phyloP scores from a whole-genome alignment of 2,888 invertebrate genomes.

The Helleia helle region DNA sequence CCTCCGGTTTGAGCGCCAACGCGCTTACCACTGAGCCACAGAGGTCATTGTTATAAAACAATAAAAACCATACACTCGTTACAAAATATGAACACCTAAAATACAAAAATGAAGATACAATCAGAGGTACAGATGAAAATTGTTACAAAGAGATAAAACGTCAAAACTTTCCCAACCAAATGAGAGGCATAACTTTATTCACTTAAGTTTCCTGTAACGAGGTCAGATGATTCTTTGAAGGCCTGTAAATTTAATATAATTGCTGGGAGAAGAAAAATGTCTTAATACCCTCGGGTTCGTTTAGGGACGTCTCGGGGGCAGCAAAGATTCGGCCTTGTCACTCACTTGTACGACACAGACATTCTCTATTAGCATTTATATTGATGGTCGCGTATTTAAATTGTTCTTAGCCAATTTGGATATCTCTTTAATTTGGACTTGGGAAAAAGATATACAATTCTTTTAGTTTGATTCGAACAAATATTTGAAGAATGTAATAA shows the following conservation, averaged over 20 bases:
- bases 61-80: no score
- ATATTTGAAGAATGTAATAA: no score
- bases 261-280: slow-evolving; percentile 48
- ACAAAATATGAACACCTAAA: no score
- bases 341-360: slow-evolving; percentile 49
- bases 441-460: no score
- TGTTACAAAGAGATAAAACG: slow-evolving; percentile 24
- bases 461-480: no score
- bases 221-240: slow-evolving; percentile 34
- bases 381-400: slow-evolving; percentile 50
- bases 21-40: no score
- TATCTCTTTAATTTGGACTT: slow-evolving; percentile 18
- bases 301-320: slow-evolving; percentile 35
- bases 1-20: no score
- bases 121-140: slow-evolving; percentile 16
- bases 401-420: slow-evolving; percentile 23
- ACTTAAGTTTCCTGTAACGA: slow-evolving; percentile 34
- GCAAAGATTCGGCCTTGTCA: slow-evolving; percentile 48
- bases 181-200: slow-evolving; percentile 29
- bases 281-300: slow-evolving; percentile 45
- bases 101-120: slow-evolving; percentile 1
- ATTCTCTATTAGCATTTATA: slow-evolving; percentile 55
- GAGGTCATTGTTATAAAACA: no score
- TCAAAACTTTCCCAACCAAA: slow-evolving; percentile 20
- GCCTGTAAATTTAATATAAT: slow-evolving; percentile 47